Base-by-base conservation (phyloP, 1,140 invertebrate genomes). In the Drosophila quadrilineata region DNA sequence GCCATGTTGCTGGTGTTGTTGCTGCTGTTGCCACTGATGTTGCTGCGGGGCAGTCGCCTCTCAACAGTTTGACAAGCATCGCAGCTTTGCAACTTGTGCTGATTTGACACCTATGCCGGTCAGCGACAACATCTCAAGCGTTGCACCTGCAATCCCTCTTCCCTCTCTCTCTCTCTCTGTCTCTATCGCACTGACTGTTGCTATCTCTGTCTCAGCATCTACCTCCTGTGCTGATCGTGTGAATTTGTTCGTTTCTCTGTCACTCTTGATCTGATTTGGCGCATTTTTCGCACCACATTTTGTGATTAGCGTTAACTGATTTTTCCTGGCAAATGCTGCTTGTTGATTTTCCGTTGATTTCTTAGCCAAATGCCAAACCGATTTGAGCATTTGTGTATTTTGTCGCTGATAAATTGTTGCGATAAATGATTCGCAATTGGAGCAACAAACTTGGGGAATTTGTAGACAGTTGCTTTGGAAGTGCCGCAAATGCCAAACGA, bases 51-150 rank as follows among this genome's bases (percentile, higher is more conserved):
- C 28, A 17, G 9, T 54, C 50, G 38, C 54, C 41, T n/a, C n/a
- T n/a, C n/a, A 59, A 63, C 43, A 71, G 49, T 60, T 68, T 71
- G 62, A 66, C 59, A 75, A 53, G 58, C 77, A 66, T 84, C 38
- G 64, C 56, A n/a, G n/a, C n/a, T n/a, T n/a, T n/a, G 63, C 71
- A 57, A 75, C 38, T 53, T 73, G 65, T 46, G 54, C 50, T 73
- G 73, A 82, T 85, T 85, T 85, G 66, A 84, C 77, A 84, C 79
- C 62, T 69, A n/a, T 77, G 62, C 28, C 66, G 64, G 38, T 48
- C 65, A 64, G 63, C 57, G 38, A 45, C 33, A 41, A 38, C 53
- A 63, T 54, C 40, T 64, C 53, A 54, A 41, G 9, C 41, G 38
- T 19, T 70, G n/a, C n/a, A n/a, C n/a, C n/a, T 49, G 38, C 62